Conservation (phyloP, 2,888 invertebrate species). For the Ypsolopha sequella region DNA sequence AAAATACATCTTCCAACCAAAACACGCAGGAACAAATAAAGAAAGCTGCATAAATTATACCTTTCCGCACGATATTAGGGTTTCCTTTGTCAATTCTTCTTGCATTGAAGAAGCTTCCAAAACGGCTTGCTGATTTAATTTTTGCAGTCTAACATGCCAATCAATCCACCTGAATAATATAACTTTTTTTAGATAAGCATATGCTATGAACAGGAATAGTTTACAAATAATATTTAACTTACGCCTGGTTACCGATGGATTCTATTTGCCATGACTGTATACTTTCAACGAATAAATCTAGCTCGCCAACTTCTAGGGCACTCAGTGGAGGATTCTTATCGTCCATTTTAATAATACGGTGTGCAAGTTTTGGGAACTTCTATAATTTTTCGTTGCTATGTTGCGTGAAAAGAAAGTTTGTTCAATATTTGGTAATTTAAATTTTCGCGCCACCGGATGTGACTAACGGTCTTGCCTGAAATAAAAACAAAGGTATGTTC, state of each 20-base stretch:
- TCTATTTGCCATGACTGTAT: slow-evolving; percentile 75
- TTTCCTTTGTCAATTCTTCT: slow-evolving; percentile 90
- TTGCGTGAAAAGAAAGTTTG: slow-evolving; percentile 16
- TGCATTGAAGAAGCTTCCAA: slow-evolving; percentile 82
- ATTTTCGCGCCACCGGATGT: slow-evolving; percentile 15
- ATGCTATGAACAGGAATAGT: too few species aligned
- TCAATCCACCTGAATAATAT: slow-evolving; percentile 77
- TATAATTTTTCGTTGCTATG: slow-evolving; percentile 19
- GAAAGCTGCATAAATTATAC: slow-evolving; percentile 58
- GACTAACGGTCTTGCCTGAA: slow-evolving; percentile 25
- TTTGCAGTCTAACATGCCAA: slow-evolving; percentile 85
- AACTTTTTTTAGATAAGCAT: too few species aligned
- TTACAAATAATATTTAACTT: slow-evolving; percentile 20
- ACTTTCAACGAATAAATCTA: slow-evolving; percentile 80
- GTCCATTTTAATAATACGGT: slow-evolving; percentile 44
- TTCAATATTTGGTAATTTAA: slow-evolving; percentile 14
- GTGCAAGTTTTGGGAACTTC: not conserved
- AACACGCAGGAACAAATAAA: too few species aligned
- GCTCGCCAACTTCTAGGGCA: slow-evolving; percentile 76
- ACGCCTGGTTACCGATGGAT: slow-evolving; percentile 74
- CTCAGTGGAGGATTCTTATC: slow-evolving; percentile 56
- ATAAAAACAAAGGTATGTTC: slow-evolving; percentile 17
- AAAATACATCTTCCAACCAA: too few species aligned
- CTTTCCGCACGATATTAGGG: slow-evolving; percentile 80
- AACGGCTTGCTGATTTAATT: slow-evolving; percentile 89